These are phyloP conservation scores for Stomorhina lunata DNA, from an alignment of 2,888 invertebrate species.

Conservation along the genomic window DNA sequence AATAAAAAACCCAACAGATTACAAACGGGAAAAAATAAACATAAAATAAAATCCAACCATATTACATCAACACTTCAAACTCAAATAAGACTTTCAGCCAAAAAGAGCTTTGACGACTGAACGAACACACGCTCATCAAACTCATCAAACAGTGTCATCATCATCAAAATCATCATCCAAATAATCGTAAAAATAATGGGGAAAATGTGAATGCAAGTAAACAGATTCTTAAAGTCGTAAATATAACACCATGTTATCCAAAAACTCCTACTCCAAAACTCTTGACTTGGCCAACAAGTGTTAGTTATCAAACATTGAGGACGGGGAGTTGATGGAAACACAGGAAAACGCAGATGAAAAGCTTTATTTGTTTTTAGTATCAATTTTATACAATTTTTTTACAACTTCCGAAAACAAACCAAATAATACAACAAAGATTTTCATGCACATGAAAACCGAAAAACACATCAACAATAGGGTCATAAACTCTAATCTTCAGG, in stretches of 20 bases:
- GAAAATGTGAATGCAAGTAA: conserved; percentile 57
- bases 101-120: no score
- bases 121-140: no score
- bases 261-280: neutral
- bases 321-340: neutral
- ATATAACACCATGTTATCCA: conserved; percentile 64
- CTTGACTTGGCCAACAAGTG: conserved; percentile 44
- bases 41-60: conserved; percentile 49
- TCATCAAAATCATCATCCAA: conserved; percentile 57
- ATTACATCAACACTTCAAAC: conserved; percentile 43
- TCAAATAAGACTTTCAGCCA: neutral
- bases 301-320: neutral
- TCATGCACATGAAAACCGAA: conserved; percentile 13
- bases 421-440: conserved; percentile 33
- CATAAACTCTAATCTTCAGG: conserved; percentile 65
- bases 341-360: conserved; percentile 66
- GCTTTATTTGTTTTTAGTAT: conserved; percentile 67
- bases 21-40: conserved; percentile 33
- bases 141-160: conserved; percentile 65
- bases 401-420: conserved; percentile 74
- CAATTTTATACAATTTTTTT: conserved; percentile 70
- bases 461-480: conserved; percentile 33
- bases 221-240: conserved; percentile 64
- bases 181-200: conserved; percentile 68
- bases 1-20: conserved; percentile 51